Conservation (phyloP, 2,888 invertebrate genomes). For the Eugnorisma glareosa region DNA sequence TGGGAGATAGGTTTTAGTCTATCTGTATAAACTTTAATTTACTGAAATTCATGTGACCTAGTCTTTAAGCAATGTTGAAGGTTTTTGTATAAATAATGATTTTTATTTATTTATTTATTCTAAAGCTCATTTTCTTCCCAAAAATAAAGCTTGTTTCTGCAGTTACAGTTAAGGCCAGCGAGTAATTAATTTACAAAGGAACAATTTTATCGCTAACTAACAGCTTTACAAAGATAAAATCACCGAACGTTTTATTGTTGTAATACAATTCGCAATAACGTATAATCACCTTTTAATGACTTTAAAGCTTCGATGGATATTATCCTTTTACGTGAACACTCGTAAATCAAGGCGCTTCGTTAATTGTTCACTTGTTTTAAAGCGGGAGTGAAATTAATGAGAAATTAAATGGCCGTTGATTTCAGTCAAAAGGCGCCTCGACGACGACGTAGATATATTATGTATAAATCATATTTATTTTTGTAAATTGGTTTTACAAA, state of each 20-base stretch:
- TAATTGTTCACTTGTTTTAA: conserved; percentile 59
- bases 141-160: neutral
- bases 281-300: conserved; percentile 74
- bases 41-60: too few relatives aligned
- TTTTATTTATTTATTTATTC: too few relatives aligned
- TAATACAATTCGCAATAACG: conserved; percentile 45
- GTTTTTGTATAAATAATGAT: too few relatives aligned
- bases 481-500: too few relatives aligned
- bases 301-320: conserved; percentile 72
- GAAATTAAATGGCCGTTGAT: conserved; percentile 51
- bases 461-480: too few relatives aligned
- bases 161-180: neutral
- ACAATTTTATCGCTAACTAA: conserved; percentile 31
- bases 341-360: conserved; percentile 67
- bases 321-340: conserved; percentile 66
- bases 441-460: neutral
- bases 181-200: conserved; percentile 9
- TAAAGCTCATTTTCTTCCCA: neutral
- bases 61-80: too few relatives aligned
- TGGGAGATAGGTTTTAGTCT: too few relatives aligned
- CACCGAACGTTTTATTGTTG: conserved; percentile 32
- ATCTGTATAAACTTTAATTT: too few relatives aligned
- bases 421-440: conserved; percentile 51
- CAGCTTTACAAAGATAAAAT: conserved; percentile 42
- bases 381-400: conserved; percentile 53